Evolutionary conservation across 1,140 invertebrate species (phyloP).

Genomic region (Leptonema lineaticorne): DNA sequence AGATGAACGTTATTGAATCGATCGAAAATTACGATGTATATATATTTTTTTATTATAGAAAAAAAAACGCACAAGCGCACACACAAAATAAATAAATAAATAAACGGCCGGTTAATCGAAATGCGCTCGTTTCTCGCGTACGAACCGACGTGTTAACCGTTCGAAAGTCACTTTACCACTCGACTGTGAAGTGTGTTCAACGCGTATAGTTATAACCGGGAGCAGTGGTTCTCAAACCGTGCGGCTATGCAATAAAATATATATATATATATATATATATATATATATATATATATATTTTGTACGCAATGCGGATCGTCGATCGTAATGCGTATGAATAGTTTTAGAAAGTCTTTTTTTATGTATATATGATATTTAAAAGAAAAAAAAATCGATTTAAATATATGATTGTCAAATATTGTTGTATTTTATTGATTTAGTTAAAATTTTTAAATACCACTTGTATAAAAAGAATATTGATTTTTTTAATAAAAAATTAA

Average conservation of each 20-base stretch:
- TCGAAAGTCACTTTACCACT: constrained; percentile 33
- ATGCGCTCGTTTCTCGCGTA: neutral
- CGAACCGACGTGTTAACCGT: constrained; percentile 17
- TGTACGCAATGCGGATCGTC: neutral
- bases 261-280: constrained; percentile 2
- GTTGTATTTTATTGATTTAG: too few relatives aligned
- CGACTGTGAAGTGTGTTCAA: constrained; percentile 23
- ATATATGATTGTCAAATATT: too few relatives aligned
- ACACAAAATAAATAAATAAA: neutral
- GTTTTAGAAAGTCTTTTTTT: neutral
- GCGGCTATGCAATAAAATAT: neutral
- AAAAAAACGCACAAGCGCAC: too few relatives aligned
- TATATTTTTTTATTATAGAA: too few relatives aligned
- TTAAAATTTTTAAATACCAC: too few relatives aligned
- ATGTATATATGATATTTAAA: too few relatives aligned
- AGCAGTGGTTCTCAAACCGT: neutral
- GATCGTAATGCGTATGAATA: too few relatives aligned
- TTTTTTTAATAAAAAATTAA: too few relatives aligned
- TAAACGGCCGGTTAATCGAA: neutral
- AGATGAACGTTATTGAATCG: neutral
- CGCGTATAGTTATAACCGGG: constrained; percentile 26
- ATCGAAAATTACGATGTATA: constrained; percentile 13
- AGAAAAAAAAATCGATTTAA: too few relatives aligned
- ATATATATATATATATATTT: neutral
- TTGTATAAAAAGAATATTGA: too few relatives aligned